phyloP scores from a whole-genome alignment of 2,888 invertebrate species.

The Erpobdella octoculata region DNA sequence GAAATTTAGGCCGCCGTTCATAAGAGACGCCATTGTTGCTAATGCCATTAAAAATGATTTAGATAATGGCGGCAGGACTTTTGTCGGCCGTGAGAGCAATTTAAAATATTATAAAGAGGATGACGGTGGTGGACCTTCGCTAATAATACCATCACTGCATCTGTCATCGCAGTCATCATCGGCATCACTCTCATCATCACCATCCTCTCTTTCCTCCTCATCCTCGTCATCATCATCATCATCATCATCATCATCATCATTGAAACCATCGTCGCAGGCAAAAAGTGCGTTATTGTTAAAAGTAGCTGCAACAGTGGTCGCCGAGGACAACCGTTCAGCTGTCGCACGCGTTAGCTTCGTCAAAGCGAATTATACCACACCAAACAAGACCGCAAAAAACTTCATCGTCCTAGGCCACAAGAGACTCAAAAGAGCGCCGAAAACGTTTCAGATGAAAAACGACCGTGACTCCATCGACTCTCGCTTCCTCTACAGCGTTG shows the following conservation, averaged over 20 bases:
- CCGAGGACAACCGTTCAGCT: background rate
- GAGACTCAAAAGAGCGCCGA: background rate
- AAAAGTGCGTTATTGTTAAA: background rate
- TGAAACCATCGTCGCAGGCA: background rate
- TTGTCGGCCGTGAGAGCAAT: too few species aligned
- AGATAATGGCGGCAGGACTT: too few species aligned
- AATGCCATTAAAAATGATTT: too few species aligned
- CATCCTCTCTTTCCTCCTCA: background rate
- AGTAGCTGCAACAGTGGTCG: background rate
- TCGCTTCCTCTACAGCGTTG: background rate
- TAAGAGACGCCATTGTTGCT: too few species aligned
- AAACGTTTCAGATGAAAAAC: background rate
- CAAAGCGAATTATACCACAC: background rate
- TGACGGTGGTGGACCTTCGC: too few species aligned
- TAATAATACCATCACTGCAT: background rate
- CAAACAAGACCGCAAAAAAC: background rate
- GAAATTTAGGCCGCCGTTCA: too few species aligned
- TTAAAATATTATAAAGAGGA: too few species aligned
- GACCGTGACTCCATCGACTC: background rate
- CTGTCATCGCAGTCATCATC: background rate
- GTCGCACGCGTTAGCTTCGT: too few species aligned
- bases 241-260: conserved; percentile 21
- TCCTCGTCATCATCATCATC: background rate
- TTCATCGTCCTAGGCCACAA: background rate
- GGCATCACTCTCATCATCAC: background rate